Evolutionary conservation across 2,113 vertebrate genomes (phyloP).

Genomic region (Rhea pennata): DNA sequence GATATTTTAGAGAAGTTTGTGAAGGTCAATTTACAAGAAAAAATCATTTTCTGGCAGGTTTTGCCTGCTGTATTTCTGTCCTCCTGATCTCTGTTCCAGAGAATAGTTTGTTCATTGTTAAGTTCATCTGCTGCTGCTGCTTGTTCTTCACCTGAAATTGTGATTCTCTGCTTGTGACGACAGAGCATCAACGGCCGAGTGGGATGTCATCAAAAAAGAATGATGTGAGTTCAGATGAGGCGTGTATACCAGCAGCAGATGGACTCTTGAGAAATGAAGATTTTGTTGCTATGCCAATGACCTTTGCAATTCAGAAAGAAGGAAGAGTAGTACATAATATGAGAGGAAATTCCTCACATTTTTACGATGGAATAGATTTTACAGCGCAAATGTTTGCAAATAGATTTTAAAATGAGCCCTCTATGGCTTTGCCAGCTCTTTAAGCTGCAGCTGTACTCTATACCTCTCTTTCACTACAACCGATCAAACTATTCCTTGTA

Average conservation of each 20-base stretch:
- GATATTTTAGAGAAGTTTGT: neutral
- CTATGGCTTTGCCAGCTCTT: neutral
- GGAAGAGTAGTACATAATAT: neutral
- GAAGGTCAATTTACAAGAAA: neutral
- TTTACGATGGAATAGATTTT: neutral
- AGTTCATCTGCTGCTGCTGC: constrained; percentile 1
- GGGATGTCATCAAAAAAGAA: neutral
- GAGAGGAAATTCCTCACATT: neutral
- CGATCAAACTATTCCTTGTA: neutral
- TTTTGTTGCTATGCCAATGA: constrained; percentile 57
- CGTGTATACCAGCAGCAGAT: neutral
- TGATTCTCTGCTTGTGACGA: neutral
- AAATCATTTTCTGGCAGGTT: neutral
- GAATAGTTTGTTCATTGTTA: neutral
- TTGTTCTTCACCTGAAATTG: constrained; percentile 26
- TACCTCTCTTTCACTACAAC: neutral
- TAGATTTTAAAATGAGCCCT: neutral
- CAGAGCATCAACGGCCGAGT: neutral
- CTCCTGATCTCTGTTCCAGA: neutral
- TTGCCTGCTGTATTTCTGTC: neutral
- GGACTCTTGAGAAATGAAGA: constrained; percentile 24
- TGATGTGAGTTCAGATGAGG: constrained; percentile 12
- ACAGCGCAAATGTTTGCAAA: neutral
- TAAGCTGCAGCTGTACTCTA: neutral
- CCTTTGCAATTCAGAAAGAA: constrained; percentile 2